Evolutionary conservation across 2,113 vertebrate species (phyloP).

Genomic region (Gallinago media): DNA sequence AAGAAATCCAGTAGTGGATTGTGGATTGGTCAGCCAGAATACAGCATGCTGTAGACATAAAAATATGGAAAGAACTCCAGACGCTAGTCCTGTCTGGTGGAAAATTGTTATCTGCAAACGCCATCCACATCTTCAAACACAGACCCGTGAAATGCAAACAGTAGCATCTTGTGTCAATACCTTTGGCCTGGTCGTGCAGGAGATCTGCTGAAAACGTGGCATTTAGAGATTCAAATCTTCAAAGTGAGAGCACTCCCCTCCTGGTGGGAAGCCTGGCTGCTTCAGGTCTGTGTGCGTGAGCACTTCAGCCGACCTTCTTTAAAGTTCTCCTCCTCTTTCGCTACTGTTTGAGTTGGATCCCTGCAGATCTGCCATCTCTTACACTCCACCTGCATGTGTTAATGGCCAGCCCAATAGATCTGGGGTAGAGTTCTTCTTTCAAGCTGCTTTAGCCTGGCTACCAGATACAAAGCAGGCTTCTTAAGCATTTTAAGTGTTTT

Average conservation of each 20-base stretch:
- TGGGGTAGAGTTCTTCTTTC: background rate
- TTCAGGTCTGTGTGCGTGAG: background rate
- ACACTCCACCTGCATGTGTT: background rate
- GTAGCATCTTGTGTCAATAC: constrained; percentile 30
- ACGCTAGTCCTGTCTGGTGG: constrained; percentile 2
- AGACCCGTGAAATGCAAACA: constrained; percentile 22
- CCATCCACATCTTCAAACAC: constrained; percentile 31
- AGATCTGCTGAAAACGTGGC: background rate
- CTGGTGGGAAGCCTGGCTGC: background rate
- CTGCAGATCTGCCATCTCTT: background rate
- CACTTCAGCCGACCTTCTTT: background rate
- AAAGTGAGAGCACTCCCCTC: background rate
- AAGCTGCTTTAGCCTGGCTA: background rate
- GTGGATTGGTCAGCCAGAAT: constrained; percentile 31
- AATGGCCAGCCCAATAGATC: background rate
- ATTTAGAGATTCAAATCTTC: background rate
- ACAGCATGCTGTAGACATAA: background rate
- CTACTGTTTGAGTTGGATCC: background rate
- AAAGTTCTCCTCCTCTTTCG: background rate
- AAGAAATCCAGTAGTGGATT: constrained; percentile 32
- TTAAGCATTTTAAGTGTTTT: background rate
- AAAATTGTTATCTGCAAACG: constrained; percentile 62
- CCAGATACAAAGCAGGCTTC: background rate
- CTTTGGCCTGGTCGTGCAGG: background rate
- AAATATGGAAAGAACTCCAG: constrained; percentile 50